These are phyloP conservation scores for Mus caroli DNA, from an alignment of 2,797 vertebrate species.

Conservation along the genomic window DNA sequence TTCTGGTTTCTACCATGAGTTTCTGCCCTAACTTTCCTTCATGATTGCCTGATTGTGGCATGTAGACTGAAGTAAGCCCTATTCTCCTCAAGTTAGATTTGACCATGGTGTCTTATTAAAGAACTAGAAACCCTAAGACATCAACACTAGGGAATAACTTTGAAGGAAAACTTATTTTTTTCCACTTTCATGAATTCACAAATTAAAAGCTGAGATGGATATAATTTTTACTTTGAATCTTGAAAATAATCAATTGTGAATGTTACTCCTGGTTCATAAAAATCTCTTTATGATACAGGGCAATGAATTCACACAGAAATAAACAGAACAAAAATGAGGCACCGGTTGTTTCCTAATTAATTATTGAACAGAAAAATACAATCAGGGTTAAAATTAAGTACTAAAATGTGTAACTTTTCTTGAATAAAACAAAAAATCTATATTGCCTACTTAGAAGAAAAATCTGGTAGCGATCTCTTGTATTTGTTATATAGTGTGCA, in stretches of 20 bases:
- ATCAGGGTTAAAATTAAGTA: not conserved
- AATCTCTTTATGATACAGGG: not conserved
- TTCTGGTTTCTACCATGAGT: not conserved
- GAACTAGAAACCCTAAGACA: not conserved
- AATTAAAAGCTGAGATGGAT: not conserved
- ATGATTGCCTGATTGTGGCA: not conserved
- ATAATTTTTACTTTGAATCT: not conserved
- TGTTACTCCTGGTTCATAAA: not conserved
- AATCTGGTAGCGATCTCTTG: not conserved
- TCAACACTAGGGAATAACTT: not conserved
- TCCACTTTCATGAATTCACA: not conserved
- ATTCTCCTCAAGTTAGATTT: not conserved
- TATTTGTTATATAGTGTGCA: not conserved
- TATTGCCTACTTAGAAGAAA: not conserved
- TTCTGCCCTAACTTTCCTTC: not conserved
- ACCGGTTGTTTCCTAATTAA: not conserved
- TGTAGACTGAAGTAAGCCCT: not conserved
- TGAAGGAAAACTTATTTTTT: not conserved
- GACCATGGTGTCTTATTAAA: not conserved
- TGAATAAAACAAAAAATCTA: not conserved
- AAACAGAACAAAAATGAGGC: not conserved
- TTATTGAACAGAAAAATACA: not conserved
- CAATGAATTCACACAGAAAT: not conserved
- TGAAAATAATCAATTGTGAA: not conserved
- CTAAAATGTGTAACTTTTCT: not conserved